phyloP scores from a whole-genome alignment of 2,888 invertebrate species.

The Lepidonotus clava region DNA sequence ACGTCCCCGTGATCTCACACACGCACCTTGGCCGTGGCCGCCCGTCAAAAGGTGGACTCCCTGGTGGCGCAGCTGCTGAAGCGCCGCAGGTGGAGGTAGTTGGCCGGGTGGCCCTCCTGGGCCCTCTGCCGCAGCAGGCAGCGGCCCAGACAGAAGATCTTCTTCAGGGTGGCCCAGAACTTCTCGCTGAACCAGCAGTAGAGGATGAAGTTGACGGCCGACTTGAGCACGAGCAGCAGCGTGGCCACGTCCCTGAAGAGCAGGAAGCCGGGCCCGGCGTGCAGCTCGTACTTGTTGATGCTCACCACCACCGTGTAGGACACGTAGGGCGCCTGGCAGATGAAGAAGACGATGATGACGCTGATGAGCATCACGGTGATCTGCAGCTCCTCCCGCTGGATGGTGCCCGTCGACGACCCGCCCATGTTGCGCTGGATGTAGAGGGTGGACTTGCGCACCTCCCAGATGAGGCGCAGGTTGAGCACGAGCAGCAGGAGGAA shows the following conservation, averaged over 20 bases:
- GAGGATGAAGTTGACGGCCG: constrained; percentile 77
- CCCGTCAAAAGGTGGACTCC: constrained; percentile 52
- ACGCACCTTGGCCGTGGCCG: not conserved
- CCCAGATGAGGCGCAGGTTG: constrained; percentile 74
- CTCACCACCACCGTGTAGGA: constrained; percentile 66
- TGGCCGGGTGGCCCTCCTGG: constrained; percentile 37
- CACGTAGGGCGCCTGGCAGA: constrained; percentile 77
- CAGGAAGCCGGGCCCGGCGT: constrained; percentile 26
- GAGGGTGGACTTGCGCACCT: constrained; percentile 75
- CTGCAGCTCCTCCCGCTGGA: constrained; percentile 75
- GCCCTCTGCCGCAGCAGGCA: constrained; percentile 38
- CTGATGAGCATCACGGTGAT: constrained; percentile 78
- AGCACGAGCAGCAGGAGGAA: constrained; percentile 73
- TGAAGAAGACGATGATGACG: constrained; percentile 77
- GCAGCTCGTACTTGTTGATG: constrained; percentile 53
- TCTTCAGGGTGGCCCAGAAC: constrained; percentile 78
- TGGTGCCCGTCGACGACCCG: constrained; percentile 62
- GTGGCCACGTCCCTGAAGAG: constrained; percentile 63
- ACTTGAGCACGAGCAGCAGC: constrained; percentile 73
- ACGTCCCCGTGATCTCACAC: too few species aligned
- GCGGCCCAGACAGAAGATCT: constrained; percentile 77
- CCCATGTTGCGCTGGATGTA: constrained; percentile 73
- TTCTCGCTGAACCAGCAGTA: constrained; percentile 80
- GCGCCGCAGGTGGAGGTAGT: constrained; percentile 52
- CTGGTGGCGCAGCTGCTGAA: constrained; percentile 45